Conservation (phyloP, 2,797 vertebrate species). For the Ctenopoma multispine region DNA sequence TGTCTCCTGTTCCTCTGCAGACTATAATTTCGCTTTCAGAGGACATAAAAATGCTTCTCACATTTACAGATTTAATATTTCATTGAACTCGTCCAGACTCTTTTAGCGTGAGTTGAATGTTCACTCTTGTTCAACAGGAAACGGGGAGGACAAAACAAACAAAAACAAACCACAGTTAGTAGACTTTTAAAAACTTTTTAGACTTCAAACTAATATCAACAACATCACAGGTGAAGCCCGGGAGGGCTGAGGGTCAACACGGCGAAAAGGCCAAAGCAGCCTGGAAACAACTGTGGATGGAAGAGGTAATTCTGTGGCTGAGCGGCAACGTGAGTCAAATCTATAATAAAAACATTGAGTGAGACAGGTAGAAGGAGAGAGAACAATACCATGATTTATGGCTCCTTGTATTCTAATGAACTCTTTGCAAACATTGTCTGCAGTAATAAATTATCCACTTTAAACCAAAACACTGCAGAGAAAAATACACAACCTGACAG, state of each 20-base stretch:
- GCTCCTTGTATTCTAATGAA: slow-evolving; percentile 61
- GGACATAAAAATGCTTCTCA: neutral
- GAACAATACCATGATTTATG: slow-evolving; percentile 65
- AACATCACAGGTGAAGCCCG: neutral
- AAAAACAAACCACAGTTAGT: no score
- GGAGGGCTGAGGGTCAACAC: neutral
- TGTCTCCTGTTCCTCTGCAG: neutral
- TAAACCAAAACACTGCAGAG: slow-evolving; percentile 57
- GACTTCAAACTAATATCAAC: neutral
- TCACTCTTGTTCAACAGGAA: neutral
- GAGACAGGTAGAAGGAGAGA: slow-evolving; percentile 16
- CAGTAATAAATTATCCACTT: slow-evolving; percentile 67
- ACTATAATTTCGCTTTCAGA: neutral
- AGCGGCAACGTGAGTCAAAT: slow-evolving; percentile 21
- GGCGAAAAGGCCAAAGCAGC: slow-evolving; percentile 30
- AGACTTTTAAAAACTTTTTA: slow-evolving; percentile 11
- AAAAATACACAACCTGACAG: slow-evolving; percentile 38
- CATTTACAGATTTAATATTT: neutral
- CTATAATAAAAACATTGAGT: slow-evolving; percentile 10
- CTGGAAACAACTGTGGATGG: slow-evolving; percentile 9
- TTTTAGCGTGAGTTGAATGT: neutral
- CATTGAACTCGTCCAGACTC: neutral
- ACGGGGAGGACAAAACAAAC: neutral
- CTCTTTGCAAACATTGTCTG: slow-evolving; percentile 62
- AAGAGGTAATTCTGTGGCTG: slow-evolving; percentile 9